Conservation (phyloP, 2,888 invertebrate genomes). For the Norana najaformis region DNA sequence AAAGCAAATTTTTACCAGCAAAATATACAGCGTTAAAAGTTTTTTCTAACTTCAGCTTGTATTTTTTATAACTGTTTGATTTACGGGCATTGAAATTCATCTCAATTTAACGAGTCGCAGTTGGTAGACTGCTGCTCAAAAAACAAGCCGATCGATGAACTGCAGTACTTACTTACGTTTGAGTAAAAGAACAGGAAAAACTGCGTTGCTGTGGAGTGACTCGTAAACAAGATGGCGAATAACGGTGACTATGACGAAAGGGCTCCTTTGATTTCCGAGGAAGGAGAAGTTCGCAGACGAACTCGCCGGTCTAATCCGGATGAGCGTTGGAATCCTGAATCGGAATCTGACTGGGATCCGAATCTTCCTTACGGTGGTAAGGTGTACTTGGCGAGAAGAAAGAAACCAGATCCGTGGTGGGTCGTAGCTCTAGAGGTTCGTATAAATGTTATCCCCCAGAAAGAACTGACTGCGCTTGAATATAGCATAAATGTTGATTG, state of each 20-base stretch:
- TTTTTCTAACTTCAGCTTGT: neutral
- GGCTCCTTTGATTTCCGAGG: constrained; percentile 7
- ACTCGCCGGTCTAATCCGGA: neutral
- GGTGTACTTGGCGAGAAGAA: constrained; percentile 62
- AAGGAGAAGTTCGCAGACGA: neutral
- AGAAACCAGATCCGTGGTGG: constrained; percentile 60
- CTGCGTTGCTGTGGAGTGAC: constrained; percentile 5
- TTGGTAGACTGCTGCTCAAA: too few relatives aligned
- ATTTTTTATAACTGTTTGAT: neutral
- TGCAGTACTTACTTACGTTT: neutral
- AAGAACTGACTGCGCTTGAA: neutral
- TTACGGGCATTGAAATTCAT: neutral
- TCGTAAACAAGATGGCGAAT: constrained; percentile 24
- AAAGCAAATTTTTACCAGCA: neutral
- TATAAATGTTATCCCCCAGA: neutral
- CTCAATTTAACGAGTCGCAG: neutral
- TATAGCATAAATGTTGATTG: neutral
- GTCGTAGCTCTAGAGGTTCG: constrained; percentile 37
- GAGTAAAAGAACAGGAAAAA: neutral
- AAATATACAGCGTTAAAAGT: neutral
- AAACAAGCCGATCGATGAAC: too few relatives aligned
- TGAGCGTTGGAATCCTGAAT: constrained; percentile 28
- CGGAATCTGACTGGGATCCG: constrained; percentile 51
- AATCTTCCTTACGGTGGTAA: constrained; percentile 63
- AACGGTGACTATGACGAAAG: neutral